Conservation (phyloP, 2,113 vertebrate species). For the Caretta caretta region DNA sequence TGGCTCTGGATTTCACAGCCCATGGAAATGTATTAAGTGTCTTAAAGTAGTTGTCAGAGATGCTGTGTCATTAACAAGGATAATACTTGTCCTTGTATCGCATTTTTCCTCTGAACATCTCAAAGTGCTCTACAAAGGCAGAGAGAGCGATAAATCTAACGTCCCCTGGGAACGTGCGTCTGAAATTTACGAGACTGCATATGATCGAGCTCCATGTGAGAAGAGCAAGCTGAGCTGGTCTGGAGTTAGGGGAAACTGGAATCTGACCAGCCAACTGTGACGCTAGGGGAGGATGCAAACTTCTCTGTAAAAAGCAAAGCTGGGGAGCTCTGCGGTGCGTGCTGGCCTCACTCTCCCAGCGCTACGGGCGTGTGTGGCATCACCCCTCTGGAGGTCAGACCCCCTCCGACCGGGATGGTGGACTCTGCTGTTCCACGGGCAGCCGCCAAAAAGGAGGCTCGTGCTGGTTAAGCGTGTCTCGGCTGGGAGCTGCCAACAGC, state of each 20-base stretch:
- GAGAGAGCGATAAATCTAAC: background rate
- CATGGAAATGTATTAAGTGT: background rate
- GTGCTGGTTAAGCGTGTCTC: background rate
- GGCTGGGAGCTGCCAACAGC: background rate
- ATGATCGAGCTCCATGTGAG: background rate
- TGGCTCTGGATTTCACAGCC: background rate
- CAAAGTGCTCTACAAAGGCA: background rate
- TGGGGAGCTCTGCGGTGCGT: background rate
- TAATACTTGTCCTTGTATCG: background rate
- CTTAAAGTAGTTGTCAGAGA: background rate
- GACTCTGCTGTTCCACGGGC: background rate
- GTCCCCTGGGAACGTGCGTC: background rate
- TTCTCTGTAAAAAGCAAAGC: background rate
- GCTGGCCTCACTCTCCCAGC: background rate
- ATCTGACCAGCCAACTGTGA: background rate
- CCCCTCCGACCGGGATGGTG: background rate
- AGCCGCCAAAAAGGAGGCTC: background rate
- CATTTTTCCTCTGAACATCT: background rate
- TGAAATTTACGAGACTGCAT: background rate
- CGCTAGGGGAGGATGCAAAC: background rate
- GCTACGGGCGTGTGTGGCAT: background rate
- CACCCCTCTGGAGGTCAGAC: rapidly evolving
- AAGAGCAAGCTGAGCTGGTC: background rate
- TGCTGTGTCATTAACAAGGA: background rate
- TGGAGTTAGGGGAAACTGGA: background rate